Percentiles rank a stretch among this genome's conserved stretches.
Evolutionary conservation across 2,113 vertebrate species (phyloP).

Genomic region (Python bivittatus): DNA sequence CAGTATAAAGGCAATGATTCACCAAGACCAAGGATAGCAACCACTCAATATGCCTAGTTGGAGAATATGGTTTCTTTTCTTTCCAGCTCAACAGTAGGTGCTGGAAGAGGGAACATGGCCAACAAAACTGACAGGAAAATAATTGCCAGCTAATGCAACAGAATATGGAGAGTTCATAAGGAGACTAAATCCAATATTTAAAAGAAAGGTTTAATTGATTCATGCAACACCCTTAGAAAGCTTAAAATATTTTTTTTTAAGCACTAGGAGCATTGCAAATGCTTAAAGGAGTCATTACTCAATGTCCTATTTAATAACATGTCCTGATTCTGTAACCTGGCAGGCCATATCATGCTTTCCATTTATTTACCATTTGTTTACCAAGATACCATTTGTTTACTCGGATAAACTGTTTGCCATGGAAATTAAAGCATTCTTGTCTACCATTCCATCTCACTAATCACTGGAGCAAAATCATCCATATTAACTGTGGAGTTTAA

Average conservation of each 20-base stretch:
- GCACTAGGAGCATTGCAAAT: not conserved
- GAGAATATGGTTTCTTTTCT: not conserved
- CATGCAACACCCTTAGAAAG: not conserved
- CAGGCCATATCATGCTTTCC: not conserved
- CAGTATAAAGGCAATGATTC: not conserved
- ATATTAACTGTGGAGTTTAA: not conserved
- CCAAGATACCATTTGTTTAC: not conserved
- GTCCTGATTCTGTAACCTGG: not conserved
- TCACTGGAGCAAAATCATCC: not conserved
- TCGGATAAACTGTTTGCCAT: not conserved
- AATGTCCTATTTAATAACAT: not conserved
- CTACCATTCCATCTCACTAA: not conserved
- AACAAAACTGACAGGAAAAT: not conserved
- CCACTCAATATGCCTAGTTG: not conserved
- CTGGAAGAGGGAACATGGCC: not conserved
- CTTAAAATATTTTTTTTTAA: too few species aligned
- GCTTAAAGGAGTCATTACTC: not conserved
- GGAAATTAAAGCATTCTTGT: slow-evolving; percentile 18
- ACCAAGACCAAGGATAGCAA: not conserved
- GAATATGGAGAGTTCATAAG: not conserved
- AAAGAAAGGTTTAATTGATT: not conserved
- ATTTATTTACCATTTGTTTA: slow-evolving; percentile 1
- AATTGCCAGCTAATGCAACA: not conserved
- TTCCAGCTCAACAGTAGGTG: not conserved
- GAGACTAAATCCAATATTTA: not conserved